Evolutionary conservation across 2,888 invertebrate genomes (phyloP), one percentile per base, ranked within the genome.

Genomic region (Brachypalpus laphriformis): DNA sequence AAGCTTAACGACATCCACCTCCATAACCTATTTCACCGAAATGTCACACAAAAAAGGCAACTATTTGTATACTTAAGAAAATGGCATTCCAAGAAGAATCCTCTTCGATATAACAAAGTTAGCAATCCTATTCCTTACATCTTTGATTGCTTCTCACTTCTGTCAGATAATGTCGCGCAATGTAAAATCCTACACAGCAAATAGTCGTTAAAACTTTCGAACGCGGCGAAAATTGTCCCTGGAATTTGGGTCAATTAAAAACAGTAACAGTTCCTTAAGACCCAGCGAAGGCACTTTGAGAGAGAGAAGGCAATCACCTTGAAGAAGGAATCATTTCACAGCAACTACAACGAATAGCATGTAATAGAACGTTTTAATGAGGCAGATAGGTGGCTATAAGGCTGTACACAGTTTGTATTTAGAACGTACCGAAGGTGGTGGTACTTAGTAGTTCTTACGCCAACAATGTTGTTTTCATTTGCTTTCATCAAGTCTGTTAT

Each of bases 401-500:
- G 9, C 61, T 70, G 14, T 14, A 71, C 34, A 71, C 14, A 18
- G 16, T 45, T 47, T 22, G 40, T 25, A 34, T 34, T 45, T 40
- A 25, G 3, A 25, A 47, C 25, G 20, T 37, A 40, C 18, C 16
- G 8, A 42, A 42, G 61, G 47, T 8, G 18, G 37, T 28, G 47
- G 72, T 47, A 57, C 65, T 76, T 61, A 28, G 56, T 56, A 37
- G n/a, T 66, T 54, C 45, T 71, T 57, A 49, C 57, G 34, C 80
- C 70, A 70, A 81, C 74, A 74, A 70, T 56, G 68, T 63, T 70
- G 72, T 68, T 81, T 81, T 81, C 81, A 81, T 75, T 81, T 66
- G 59, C 76, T 76, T 85, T 85, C 85, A 47, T 81, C 85, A 71
- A 81, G 75, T 85, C 66, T 20, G 66, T 85, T 85, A 85, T 81